Conservation (phyloP, 2,113 vertebrate genomes). For the Callipepla californica region DNA sequence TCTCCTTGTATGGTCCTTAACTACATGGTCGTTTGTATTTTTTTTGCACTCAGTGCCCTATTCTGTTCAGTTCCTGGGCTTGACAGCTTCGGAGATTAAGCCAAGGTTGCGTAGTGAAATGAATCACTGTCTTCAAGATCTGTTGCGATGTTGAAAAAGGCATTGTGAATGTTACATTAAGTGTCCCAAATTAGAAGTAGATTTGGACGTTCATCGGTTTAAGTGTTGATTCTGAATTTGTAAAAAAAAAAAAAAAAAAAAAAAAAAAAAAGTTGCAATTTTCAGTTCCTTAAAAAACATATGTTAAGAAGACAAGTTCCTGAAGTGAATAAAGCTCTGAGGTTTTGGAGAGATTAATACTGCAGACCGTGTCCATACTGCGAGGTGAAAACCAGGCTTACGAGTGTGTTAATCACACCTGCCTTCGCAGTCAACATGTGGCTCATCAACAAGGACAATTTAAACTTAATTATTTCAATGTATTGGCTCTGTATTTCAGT, state of each 20-base stretch:
- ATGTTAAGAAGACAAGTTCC: background rate
- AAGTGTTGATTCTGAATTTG: background rate
- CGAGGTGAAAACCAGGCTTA: background rate
- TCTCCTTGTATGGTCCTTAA: background rate
- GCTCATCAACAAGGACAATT: background rate
- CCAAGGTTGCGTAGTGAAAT: background rate
- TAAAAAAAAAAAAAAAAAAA: too few species aligned
- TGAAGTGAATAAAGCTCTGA: background rate
- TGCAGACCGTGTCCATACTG: too few species aligned
- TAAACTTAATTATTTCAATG: background rate
- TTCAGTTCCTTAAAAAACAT: background rate
- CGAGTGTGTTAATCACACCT: background rate
- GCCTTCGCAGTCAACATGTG: fast-evolving
- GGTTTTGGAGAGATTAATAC: background rate
- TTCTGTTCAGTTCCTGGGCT: background rate
- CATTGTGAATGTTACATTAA: background rate
- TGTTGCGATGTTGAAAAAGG: background rate
- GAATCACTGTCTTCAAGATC: background rate
- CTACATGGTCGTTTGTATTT: background rate
- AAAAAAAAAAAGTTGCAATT: background rate
- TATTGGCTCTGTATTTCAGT: background rate
- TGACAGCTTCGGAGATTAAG: background rate
- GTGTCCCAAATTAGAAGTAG: background rate
- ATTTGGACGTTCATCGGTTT: background rate
- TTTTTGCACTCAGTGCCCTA: background rate